A percentile compares a stretch with the other conserved stretches of the same genome.
phyloP scores from a whole-genome alignment of 2,888 invertebrate species.

The Pristionchus entomophagus region DNA sequence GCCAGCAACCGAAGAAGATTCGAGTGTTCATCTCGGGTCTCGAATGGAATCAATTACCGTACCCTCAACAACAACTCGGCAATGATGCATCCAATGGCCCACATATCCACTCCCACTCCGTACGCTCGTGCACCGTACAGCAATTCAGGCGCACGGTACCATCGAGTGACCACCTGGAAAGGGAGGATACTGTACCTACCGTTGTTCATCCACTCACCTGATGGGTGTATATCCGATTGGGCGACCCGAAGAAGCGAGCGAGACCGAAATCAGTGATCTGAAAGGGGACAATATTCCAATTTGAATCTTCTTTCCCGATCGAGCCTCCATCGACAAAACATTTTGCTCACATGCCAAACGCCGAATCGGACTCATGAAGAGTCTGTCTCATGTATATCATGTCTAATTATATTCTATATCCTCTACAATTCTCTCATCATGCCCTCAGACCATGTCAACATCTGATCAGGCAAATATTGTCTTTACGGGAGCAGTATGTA shows the following conservation, averaged over 20 bases:
- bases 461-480: too few species aligned
- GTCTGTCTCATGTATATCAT: too few species aligned
- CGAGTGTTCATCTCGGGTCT: too few species aligned
- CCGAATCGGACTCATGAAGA: too few species aligned
- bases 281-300: neutral
- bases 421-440: too few species aligned
- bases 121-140: slow-evolving; percentile 95
- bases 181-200: neutral
- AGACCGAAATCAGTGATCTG: slow-evolving; percentile 96
- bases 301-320: too few species aligned
- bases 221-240: slow-evolving; percentile 92
- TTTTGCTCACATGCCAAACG: too few species aligned
- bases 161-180: slow-evolving; percentile 71
- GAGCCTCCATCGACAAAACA: too few species aligned
- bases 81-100: slow-evolving; percentile 98
- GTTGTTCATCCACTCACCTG: slow-evolving; percentile 82
- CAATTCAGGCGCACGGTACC: slow-evolving; percentile 85
- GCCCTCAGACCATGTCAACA: too few species aligned
- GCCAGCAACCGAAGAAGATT: too few species aligned
- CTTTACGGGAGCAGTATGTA: too few species aligned
- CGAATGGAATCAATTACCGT: neutral
- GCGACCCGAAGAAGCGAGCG: slow-evolving; percentile 96
- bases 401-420: too few species aligned
- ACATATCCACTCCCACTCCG: slow-evolving; percentile 97
- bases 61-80: slow-evolving; percentile 86